Evolutionary conservation across 2,888 invertebrate genomes (phyloP), one percentile per base, ranked within the genome.

Genomic region (Cephus runcator): DNA sequence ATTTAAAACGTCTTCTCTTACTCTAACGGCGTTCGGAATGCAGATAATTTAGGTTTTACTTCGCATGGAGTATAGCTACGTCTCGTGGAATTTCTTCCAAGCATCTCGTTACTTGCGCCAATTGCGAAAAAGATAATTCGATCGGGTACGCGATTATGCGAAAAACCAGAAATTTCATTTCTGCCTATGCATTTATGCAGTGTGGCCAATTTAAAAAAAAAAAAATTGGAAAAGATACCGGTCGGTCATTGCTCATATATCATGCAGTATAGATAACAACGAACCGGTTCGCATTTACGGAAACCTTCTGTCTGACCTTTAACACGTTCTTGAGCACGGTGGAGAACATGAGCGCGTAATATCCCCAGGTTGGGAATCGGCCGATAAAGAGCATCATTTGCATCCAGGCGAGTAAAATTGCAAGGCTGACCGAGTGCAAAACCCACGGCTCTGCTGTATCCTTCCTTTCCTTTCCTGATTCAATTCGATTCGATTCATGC

Each of bases 341-440:
- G 33, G 92, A 92, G 84, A 94, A 93, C 93, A 93, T 93, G 75
- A 93, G 92, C 34, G 93, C 93, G 85, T 94, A 93, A 84, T 93
- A 92, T 75, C 93, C 94, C 84, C 92, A 92, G 34, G 91, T 90
- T 77, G 94, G 94, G 79, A 94, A 92, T 78, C 93, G 89, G 69
- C 93, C 93, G 82, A 93, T 90, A 82, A 93, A 88, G 74, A 93
- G 87, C 93, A 94, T 93, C 84, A 93, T 88, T 88, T 93, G 92
- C 56, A 92, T 91, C 94, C 93, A 94, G 6, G 92, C 92, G 76
- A 93, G 87, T 75, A 93, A 87, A 79, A 93, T 90, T 35, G 92
- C 89, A 77, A 92, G 83, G 85, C 93, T 92, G 80, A 91, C 88
- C 69, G 90, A 85, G 82, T 92, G 92, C 79, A 92, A 83, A 34